Base-by-base conservation (phyloP, 1,140 invertebrate genomes). In the Contarinia nasturtii region DNA sequence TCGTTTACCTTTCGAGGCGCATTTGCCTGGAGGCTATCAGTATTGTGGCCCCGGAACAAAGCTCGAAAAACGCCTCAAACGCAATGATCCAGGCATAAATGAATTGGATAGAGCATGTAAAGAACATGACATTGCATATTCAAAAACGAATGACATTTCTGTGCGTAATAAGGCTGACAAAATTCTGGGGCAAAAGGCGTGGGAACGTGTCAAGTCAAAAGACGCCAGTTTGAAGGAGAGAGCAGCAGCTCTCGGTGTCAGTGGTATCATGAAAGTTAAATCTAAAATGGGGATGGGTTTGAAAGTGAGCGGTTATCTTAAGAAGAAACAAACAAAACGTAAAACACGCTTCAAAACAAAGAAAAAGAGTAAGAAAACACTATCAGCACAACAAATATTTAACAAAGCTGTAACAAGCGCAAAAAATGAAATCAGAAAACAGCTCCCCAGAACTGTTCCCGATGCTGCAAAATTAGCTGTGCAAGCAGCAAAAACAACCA, bases 11-110 rank as follows among this genome's bases (percentile, higher is more conserved):
- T 42, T 65, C 27, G 67, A 71, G 57, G 33, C 67, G 38, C 60
- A 71, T 54, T 45, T 69, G 27, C 65, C 66, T 5, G 10, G 27
- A 27, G 61, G 60, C n/a, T 70, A 66, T 61, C 53, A 63, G 33
- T 69, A 57, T 49, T 69, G 66, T 47, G 66, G 65, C 7, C 63
- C 65, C 19, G 64, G 63, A n/a, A 71, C 65, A n/a, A 66, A 65
- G 53, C 48, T 69, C 49, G n/a, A 52, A 33, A 55, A 55, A 49
- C 45, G 53, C 37, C 50, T 60, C 45, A 47, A 27, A 18, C 49
- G 56, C 50, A 53, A 54, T 41, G 53, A 61, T 54, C 37, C 33
- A 17, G 55, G 55, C 19, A 52, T 60, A 5, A 63, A 64, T 54
- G 42, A 15, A 44, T 50, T 63, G n/a, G 57, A 64, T 51, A 37